Evolutionary conservation across 2,113 vertebrate genomes (phyloP), one percentile per base, ranked within the genome.

Genomic region (Paedocypris sp.): DNA sequence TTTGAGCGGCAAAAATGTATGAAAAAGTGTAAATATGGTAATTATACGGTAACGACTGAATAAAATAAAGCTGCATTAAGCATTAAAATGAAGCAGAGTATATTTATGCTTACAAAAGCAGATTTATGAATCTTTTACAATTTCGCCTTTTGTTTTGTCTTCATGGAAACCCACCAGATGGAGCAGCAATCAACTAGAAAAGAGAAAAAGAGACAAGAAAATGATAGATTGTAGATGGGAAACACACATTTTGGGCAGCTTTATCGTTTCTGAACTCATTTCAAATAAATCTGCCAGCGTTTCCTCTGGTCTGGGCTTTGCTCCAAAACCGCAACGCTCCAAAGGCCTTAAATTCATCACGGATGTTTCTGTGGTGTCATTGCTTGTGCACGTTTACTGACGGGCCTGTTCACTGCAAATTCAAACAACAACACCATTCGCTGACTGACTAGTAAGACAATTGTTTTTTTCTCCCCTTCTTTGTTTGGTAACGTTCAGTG

Each of bases 271-370:
- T 73, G 68, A 72, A 76, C 72, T 70, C 61, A 72, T 76, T 74
- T 69, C 68, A 70, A 67, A 50, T 32, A 29, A 66, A 72, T 42
- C 67, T 67, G 62, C 64, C 53, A 76, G 68, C 66, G 63, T 74
- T 69, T 76, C 57, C 67, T 76, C 62, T 49, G 54, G 48, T 68
- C 72, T 58, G 69, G 72, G 74, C 72, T 74, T 48, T 33, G 45
- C 58, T 74, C 74, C 74, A 76, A 69, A 25, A 38, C 53, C 70
- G 67, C 45, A 64, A 66, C 62, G 64, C 52, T 66, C 36, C 58
- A 66, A 68, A 71, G 62, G 69, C 72, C 70, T 62, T 70, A 72
- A 73, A 76, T 74, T 68, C 73, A 72, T 73, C 69, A 74, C 69
- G 54, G 68, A 68, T 73, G 69, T 61, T 60, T 73, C 64, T 59